phyloP scores from a whole-genome alignment of 2,113 vertebrate genomes.

The Centropristis striata region DNA sequence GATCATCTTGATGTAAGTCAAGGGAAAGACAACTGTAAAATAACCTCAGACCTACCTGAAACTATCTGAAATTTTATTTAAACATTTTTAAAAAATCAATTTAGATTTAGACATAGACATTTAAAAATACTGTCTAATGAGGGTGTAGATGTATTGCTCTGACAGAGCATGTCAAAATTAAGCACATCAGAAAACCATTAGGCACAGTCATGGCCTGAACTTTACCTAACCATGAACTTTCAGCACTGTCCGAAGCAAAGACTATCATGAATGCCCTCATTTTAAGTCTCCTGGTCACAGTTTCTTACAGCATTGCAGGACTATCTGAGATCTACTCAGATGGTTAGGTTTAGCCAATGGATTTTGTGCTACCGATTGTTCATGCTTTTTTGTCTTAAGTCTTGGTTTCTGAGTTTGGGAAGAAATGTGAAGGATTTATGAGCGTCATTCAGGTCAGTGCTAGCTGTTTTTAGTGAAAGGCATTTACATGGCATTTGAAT shows the following conservation, averaged over 20 bases:
- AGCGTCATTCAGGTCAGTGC: constrained; percentile 20
- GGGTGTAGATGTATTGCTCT: background rate
- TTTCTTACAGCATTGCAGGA: background rate
- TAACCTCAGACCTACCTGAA: background rate
- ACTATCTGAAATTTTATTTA: too few relatives aligned
- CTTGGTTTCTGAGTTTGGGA: constrained; percentile 12
- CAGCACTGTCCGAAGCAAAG: background rate
- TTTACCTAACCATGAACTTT: background rate
- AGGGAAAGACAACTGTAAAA: background rate
- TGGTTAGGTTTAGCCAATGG: background rate
- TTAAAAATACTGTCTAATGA: background rate
- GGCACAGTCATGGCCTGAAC: background rate
- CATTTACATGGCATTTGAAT: constrained; percentile 69
- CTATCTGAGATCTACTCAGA: background rate
- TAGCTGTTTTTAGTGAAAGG: constrained; percentile 42
- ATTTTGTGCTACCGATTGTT: constrained; percentile 4
- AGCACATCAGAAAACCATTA: background rate
- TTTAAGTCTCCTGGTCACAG: background rate
- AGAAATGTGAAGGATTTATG: constrained; percentile 16
- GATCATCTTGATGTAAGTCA: background rate
- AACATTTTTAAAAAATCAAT: background rate
- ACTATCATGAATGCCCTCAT: background rate
- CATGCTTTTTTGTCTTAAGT: constrained; percentile 5
- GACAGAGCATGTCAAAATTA: background rate
- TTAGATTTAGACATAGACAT: background rate